Evolutionary conservation across 2,888 invertebrate genomes (phyloP).

Genomic region (Apotomis capreana): DNA sequence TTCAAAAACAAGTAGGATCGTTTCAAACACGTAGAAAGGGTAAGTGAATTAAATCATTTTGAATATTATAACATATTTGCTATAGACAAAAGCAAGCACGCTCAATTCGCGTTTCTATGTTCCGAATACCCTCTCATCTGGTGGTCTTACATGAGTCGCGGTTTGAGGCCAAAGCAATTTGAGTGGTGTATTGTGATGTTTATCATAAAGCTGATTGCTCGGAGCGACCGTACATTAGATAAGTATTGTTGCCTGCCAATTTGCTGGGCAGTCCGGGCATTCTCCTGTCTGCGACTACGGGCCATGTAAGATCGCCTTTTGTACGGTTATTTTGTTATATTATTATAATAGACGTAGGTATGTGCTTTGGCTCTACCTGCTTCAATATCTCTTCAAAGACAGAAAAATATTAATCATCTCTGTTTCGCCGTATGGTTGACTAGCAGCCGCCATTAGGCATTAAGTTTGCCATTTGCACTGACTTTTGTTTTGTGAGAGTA

Average conservation of each 20-base stretch:
- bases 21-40: too few relatives aligned
- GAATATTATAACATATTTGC: too few relatives aligned
- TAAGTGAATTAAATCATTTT: too few relatives aligned
- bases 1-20: too few relatives aligned
- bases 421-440: too few relatives aligned
- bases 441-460: too few relatives aligned
- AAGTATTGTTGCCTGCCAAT: constrained; percentile 38
- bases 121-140: neutral
- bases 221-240: constrained; percentile 36
- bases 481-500: too few relatives aligned
- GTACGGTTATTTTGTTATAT: constrained; percentile 14
- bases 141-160: constrained; percentile 7
- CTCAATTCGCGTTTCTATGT: neutral
- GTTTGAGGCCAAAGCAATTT: constrained; percentile 41
- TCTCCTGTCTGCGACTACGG: constrained; percentile 15
- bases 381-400: neutral
- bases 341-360: constrained; percentile 9
- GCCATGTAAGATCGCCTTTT: constrained; percentile 12
- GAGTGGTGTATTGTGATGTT: constrained; percentile 35
- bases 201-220: constrained; percentile 39
- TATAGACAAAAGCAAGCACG: too few relatives aligned
- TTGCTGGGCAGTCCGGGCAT: constrained; percentile 21
- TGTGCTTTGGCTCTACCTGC: neutral
- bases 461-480: too few relatives aligned
- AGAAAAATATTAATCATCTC: too few relatives aligned